These are phyloP conservation scores for Biston betularia DNA, from an alignment of 2,888 invertebrate species.

Conservation along the genomic window DNA sequence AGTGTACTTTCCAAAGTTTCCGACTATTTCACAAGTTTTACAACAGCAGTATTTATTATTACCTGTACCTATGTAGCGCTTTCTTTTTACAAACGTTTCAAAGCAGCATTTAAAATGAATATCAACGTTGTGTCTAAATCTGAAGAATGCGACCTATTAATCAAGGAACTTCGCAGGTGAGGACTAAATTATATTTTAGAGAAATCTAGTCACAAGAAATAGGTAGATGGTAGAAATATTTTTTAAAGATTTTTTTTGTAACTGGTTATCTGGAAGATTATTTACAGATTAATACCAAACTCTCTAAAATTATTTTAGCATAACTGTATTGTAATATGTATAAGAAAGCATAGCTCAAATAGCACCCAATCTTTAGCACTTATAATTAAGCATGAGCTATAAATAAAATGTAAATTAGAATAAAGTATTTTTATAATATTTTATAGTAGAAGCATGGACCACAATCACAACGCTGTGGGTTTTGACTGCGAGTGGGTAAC, in stretches of 20 bases:
- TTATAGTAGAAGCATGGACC: slow-evolving; percentile 62
- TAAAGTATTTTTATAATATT: neutral
- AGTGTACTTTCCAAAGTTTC: slow-evolving; percentile 16
- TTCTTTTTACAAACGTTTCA: slow-evolving; percentile 15
- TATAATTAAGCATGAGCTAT: too few relatives aligned
- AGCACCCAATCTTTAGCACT: too few relatives aligned
- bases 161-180: slow-evolving; percentile 35
- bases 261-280: neutral
- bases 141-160: slow-evolving; percentile 17
- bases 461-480: slow-evolving; percentile 87
- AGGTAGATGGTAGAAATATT: too few relatives aligned
- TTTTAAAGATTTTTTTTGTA: neutral
- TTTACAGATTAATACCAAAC: too few relatives aligned
- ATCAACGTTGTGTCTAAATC: slow-evolving; percentile 17
- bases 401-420: too few relatives aligned
- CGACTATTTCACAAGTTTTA: neutral
- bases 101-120: slow-evolving; percentile 23
- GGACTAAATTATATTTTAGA: neutral
- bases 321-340: too few relatives aligned
- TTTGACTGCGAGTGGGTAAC: slow-evolving; percentile 95
- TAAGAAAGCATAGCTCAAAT: too few relatives aligned
- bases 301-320: too few relatives aligned
- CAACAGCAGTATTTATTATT: slow-evolving; percentile 15
- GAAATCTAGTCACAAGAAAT: too few relatives aligned
- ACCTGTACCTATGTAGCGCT: slow-evolving; percentile 7